Evolutionary conservation across 1,140 invertebrate species (phyloP), one percentile per base, ranked within the genome.

Genomic region (Sinonovacula constricta): DNA sequence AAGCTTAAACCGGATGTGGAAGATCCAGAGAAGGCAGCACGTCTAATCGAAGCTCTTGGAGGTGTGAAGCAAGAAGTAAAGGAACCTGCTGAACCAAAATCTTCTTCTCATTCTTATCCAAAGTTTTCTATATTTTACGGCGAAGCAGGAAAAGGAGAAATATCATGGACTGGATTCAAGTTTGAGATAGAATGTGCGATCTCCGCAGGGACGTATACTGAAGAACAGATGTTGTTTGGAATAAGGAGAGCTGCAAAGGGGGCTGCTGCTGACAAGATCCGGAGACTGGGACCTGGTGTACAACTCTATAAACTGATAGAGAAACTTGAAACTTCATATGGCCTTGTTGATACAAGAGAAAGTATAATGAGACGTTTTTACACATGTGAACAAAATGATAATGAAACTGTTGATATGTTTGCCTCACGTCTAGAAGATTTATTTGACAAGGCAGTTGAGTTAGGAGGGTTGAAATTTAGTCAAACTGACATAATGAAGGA

Each of bases 241-340:
- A 59, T 70, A 28, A 34, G 68, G 18, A 57, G 68, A 59, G 31
- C 68, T 12, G 12, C 45, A 4, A 70, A 70, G 33, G 68, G 68
- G 7, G 45, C 31, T 39, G 68, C 68, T 1, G 39, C 24, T 24
- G 68, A 70, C 22, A 70, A 70, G 28, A 22, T 70, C 10, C 56
- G 68, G 30, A 57, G 68, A 59, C 18, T 71, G 7, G 69, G 69
- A 2, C 34, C 54, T 26, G 56, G 56, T 10, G 56, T 31, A 3
- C 30, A 54, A 45, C 26, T 71, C 3, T 28, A 31, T 14, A 7
- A 60, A 33, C 24, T 71, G 1, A n/a, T 71, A 62, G 36, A 60
- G 3, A 71, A 71, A 57, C n/a, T 60, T 2, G 69, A 71, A 26
- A 71, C 54, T 51, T 28, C 31, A 18, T 71, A 71, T 71, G 69